Percentiles rank a stretch among this genome's conserved stretches.
These are phyloP conservation scores for Hydriomena furcata DNA, from an alignment of 2,888 invertebrate genomes.

Conservation along the genomic window DNA sequence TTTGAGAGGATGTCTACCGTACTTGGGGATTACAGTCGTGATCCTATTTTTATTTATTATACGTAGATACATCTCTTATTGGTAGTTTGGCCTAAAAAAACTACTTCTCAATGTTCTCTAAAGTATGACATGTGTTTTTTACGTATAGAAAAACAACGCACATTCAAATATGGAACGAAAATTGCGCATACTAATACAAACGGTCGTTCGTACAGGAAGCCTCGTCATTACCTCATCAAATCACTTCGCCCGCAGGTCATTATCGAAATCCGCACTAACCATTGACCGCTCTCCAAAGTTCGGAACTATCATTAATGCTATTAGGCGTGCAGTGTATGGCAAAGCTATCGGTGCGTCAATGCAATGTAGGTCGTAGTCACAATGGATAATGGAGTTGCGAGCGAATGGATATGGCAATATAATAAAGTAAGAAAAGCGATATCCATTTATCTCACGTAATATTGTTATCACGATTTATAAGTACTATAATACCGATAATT, in stretches of 20 bases:
- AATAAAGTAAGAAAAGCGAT: not conserved
- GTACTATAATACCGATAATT: too few species aligned
- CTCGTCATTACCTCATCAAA: constrained; percentile 2
- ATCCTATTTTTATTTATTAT: too few species aligned
- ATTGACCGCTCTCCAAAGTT: constrained; percentile 8
- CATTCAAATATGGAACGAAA: too few species aligned
- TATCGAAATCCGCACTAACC: constrained; percentile 2
- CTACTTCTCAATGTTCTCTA: too few species aligned
- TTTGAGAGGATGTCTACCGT: too few species aligned
- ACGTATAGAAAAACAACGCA: too few species aligned
- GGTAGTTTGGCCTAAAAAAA: too few species aligned
- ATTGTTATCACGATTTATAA: too few species aligned
- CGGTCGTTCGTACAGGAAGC: not conserved
- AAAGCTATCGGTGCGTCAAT: constrained; percentile 11
- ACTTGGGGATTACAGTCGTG: too few species aligned
- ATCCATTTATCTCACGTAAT: too few species aligned
- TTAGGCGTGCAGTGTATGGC: constrained; percentile 12
- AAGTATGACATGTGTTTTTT: too few species aligned
- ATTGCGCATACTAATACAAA: not conserved
- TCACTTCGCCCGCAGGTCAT: constrained; percentile 8
- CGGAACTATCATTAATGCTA: constrained; percentile 11
- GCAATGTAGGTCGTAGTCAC: constrained; percentile 18
- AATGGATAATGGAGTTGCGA: constrained; percentile 1
- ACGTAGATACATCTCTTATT: too few species aligned
- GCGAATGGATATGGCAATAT: constrained; percentile 10